A percentile compares a stretch with the other conserved stretches of the same genome.
Conservation (phyloP, 2,888 invertebrate species). For the Palloptera scutellata region DNA sequence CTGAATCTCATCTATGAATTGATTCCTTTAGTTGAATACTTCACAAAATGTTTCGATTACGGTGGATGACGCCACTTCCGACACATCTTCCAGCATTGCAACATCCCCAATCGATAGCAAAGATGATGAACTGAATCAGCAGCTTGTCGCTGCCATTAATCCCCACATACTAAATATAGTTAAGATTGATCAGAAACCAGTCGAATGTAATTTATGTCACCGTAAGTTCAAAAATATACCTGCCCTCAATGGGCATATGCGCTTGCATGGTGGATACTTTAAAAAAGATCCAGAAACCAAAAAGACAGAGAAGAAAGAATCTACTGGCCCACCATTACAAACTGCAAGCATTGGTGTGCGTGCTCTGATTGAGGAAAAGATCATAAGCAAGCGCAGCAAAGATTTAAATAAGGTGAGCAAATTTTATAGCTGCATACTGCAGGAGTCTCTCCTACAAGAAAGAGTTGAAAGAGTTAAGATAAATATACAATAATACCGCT, state of each 20-base stretch:
- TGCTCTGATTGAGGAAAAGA: conserved; percentile 91
- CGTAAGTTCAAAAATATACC: conserved; percentile 97
- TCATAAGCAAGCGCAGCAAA: conserved; percentile 81
- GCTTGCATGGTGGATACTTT: conserved; percentile 96
- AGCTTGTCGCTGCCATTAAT: conserved; percentile 55
- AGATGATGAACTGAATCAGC: conserved; percentile 50
- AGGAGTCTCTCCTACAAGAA: no score
- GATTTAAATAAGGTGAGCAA: conserved; percentile 60
- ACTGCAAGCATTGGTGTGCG: conserved; percentile 92
- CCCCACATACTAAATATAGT: conserved; percentile 62
- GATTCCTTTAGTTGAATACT: conserved; percentile 45
- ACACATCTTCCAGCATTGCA: conserved; percentile 49
- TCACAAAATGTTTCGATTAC: conserved; percentile 57
- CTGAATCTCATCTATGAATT: neutral
- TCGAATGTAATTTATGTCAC: conserved; percentile 94
- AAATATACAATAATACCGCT: no score
- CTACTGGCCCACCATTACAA: conserved; percentile 83
- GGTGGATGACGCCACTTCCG: conserved; percentile 51
- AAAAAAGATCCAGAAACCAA: conserved; percentile 92
- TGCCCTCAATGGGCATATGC: conserved; percentile 97
- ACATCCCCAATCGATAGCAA: conserved; percentile 44
- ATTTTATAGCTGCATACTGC: neutral
- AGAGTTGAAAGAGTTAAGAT: no score
- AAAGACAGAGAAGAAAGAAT: conserved; percentile 85
- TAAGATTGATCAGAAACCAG: conserved; percentile 79